These are phyloP conservation scores for Okapia johnstoni DNA, from an alignment of 2,113 vertebrate genomes.

Conservation along the genomic window DNA sequence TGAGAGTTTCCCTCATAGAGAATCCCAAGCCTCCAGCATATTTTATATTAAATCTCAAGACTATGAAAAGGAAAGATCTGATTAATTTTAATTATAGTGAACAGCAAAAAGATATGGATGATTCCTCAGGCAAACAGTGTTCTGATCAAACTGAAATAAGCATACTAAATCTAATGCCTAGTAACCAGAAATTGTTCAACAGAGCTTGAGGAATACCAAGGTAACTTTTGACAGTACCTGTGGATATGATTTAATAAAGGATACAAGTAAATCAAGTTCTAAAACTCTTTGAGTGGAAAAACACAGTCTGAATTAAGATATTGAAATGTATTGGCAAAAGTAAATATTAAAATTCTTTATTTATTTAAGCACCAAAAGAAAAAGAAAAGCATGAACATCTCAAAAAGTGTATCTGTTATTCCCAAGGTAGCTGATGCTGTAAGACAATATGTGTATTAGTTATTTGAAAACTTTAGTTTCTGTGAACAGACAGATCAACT, in stretches of 20 bases:
- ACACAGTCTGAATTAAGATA: neutral
- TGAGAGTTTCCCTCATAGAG: neutral
- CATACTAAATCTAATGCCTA: slow-evolving; percentile 18
- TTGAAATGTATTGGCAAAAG: neutral
- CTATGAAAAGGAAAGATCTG: neutral
- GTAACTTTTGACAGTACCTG: neutral
- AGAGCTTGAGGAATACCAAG: neutral
- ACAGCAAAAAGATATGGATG: neutral
- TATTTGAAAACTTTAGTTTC: neutral
- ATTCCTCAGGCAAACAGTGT: slow-evolving; percentile 46
- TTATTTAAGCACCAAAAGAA: neutral
- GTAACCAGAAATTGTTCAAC: neutral
- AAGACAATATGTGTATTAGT: neutral
- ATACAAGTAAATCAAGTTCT: neutral
- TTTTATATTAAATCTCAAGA: slow-evolving; percentile 49
- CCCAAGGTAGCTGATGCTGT: neutral
- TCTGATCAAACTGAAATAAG: slow-evolving; percentile 43
- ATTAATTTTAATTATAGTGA: slow-evolving; percentile 59
- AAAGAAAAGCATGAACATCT: neutral
- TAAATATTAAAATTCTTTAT: neutral
- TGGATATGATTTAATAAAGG: neutral
- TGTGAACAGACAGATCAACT: neutral
- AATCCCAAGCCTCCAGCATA: neutral
- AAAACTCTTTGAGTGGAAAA: neutral
- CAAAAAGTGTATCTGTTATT: neutral